These are phyloP conservation scores for Drepanosiphum platanoidis DNA, from an alignment of 2,888 invertebrate species.

Conservation along the genomic window DNA sequence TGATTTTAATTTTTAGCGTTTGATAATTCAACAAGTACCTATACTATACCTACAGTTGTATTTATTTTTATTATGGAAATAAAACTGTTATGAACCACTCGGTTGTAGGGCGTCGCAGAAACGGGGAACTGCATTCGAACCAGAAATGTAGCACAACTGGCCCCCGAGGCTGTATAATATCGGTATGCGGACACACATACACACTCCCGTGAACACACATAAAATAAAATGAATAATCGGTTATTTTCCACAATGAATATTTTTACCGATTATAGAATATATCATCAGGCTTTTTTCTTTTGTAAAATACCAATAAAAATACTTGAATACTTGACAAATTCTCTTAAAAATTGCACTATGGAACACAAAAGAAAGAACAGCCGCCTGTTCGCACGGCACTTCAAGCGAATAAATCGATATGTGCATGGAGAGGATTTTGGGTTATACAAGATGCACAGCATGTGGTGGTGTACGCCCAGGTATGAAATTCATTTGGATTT, in stretches of 20 bases:
- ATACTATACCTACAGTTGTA: not conserved
- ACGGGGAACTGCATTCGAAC: slow-evolving; percentile 23
- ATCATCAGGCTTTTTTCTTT: slow-evolving; percentile 6
- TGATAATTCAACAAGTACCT: not conserved
- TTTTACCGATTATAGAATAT: slow-evolving; percentile 38
- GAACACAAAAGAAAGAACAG: slow-evolving; percentile 30
- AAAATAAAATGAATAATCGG: slow-evolving; percentile 33
- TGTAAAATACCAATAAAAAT: slow-evolving; percentile 51
- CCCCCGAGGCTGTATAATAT: slow-evolving; percentile 50
- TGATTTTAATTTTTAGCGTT: not conserved
- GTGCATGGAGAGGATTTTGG: slow-evolving; percentile 44
- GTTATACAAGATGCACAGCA: slow-evolving; percentile 43
- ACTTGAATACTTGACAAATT: slow-evolving; percentile 62
- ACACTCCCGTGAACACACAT: not conserved
- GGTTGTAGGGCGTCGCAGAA: slow-evolving; percentile 6
- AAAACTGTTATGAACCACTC: slow-evolving; percentile 14
- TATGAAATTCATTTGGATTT: slow-evolving; percentile 57
- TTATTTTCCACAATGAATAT: slow-evolving; percentile 47
- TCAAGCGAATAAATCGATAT: slow-evolving; percentile 44
- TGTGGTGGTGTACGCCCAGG: slow-evolving; percentile 54
- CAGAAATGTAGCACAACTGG: slow-evolving; percentile 54
- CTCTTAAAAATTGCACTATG: slow-evolving; percentile 28
- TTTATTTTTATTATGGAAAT: not conserved
- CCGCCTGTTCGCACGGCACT: slow-evolving; percentile 24
- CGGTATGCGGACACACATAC: slow-evolving; percentile 39